Conservation (phyloP, 1,140 invertebrate genomes). For the Drosophila tropicalis region DNA sequence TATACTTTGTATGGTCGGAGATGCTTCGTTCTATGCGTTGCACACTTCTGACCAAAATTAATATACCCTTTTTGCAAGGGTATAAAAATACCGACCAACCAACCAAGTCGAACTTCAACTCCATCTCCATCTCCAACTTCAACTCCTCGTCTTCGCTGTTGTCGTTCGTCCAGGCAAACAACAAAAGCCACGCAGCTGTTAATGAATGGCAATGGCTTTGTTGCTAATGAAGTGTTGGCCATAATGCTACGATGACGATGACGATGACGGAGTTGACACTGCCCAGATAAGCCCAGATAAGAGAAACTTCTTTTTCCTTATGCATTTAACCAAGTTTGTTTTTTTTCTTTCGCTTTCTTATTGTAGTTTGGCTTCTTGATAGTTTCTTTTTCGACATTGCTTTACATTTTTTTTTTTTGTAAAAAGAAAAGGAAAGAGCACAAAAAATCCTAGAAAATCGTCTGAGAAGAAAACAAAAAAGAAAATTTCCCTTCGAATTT, state of each 20-base stretch:
- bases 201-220: conserved; percentile 79
- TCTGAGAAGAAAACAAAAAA: background rate
- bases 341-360: background rate
- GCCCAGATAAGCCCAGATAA: conserved; percentile 66
- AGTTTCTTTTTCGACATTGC: background rate
- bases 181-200: conserved; percentile 66
- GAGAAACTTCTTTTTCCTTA: conserved; percentile 28
- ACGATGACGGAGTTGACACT: conserved; percentile 58
- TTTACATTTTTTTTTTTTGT: background rate
- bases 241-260: conserved; percentile 58
- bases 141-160: background rate
- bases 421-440: background rate
- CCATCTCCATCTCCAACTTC: conserved; percentile 25
- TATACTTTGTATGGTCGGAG: too few relatives aligned
- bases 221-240: conserved; percentile 78
- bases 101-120: conserved; percentile 49
- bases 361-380: background rate
- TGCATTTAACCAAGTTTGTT: conserved; percentile 38
- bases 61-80: too few relatives aligned
- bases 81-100: conserved; percentile 23
- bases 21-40: too few relatives aligned
- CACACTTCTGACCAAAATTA: too few relatives aligned
- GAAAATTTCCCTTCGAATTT: too few relatives aligned
- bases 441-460: too few relatives aligned
- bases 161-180: conserved; percentile 32